Percentiles rank a stretch among this genome's conserved stretches.
Evolutionary conservation across 2,113 vertebrate species (phyloP).

Genomic region (Apaloderma vittatum): DNA sequence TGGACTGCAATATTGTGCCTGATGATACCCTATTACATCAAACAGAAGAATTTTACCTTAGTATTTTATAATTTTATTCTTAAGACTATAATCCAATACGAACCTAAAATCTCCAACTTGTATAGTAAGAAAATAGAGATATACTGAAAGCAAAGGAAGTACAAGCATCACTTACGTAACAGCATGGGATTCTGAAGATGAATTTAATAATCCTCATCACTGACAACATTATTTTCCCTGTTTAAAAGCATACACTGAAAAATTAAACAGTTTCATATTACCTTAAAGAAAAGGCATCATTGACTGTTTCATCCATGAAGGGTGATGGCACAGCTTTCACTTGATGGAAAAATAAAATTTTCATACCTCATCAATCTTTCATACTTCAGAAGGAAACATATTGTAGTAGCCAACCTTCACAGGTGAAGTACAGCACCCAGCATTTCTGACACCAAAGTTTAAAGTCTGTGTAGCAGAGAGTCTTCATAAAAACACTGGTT

Average conservation of each 20-base stretch:
- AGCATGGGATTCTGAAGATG: neutral
- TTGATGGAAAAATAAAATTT: slow-evolving; percentile 8
- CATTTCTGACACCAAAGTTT: neutral
- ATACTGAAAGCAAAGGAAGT: neutral
- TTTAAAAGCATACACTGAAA: slow-evolving; percentile 16
- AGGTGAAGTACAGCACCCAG: neutral
- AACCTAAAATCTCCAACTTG: neutral
- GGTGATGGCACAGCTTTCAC: neutral
- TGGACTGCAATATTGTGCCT: neutral
- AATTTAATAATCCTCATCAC: neutral
- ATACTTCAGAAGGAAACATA: neutral
- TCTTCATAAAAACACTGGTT: neutral
- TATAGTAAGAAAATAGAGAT: neutral
- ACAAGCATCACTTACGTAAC: neutral
- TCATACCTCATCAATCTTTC: neutral
- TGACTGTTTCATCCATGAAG: neutral
- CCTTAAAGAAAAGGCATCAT: neutral
- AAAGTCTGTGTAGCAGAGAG: neutral
- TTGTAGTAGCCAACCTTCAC: neutral
- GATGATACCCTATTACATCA: neutral
- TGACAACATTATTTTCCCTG: neutral
- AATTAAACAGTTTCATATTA: neutral
- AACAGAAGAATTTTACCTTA: neutral
- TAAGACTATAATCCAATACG: neutral
- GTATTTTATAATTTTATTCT: neutral